Conservation (phyloP, 2,888 invertebrate genomes). For the Hyalella azteca region DNA sequence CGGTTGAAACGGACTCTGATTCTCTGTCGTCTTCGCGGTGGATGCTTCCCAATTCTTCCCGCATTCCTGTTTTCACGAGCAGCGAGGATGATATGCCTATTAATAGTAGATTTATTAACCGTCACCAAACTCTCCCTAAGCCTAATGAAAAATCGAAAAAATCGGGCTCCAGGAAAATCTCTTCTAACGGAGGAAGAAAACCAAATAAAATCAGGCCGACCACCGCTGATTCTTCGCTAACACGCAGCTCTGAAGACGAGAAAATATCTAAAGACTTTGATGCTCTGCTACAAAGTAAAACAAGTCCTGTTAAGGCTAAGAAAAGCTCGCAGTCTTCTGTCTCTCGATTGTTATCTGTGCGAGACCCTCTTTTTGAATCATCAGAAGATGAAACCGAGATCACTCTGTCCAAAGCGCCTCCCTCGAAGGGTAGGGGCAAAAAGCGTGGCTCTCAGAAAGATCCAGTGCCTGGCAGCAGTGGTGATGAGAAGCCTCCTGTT, state of each 20-base stretch:
- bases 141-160: constrained; percentile 32
- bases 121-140: background rate
- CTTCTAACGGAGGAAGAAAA: constrained; percentile 36
- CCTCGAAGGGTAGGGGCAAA: background rate
- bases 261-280: constrained; percentile 48
- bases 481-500: constrained; percentile 29
- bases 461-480: constrained; percentile 19
- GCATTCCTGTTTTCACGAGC: constrained; percentile 49
- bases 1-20: constrained; percentile 48
- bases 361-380: constrained; percentile 41
- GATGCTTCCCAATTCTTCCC: constrained; percentile 43
- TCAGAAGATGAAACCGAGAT: constrained; percentile 52
- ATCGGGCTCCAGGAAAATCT: constrained; percentile 33
- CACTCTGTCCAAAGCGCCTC: background rate
- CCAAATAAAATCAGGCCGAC: constrained; percentile 40
- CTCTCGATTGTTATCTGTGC: background rate
- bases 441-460: background rate
- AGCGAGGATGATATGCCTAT: constrained; percentile 54
- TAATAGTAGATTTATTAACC: background rate
- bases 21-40: constrained; percentile 50
- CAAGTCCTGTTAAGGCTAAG: constrained; percentile 33
- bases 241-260: constrained; percentile 45
- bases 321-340: constrained; percentile 43
- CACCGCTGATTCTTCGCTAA: constrained; percentile 31
- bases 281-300: constrained; percentile 43